These are phyloP conservation scores for Saccostrea echinata DNA, from an alignment of 1,140 invertebrate genomes.

Conservation along the genomic window DNA sequence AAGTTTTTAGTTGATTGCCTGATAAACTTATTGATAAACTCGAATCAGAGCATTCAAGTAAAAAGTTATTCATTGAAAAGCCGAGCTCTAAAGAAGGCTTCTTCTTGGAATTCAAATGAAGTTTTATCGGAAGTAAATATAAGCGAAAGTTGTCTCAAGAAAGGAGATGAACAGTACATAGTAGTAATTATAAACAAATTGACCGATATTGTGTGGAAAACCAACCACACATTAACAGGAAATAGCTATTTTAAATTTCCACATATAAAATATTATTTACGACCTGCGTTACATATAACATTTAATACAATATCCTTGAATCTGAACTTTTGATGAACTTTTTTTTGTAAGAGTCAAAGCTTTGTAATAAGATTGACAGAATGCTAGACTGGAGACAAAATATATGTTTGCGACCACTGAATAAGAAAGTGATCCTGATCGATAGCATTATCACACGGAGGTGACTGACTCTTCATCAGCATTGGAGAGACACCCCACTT, in stretches of 20 bases:
- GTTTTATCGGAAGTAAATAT: not conserved
- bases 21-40: not conserved
- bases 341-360: too few species aligned
- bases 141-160: too few species aligned
- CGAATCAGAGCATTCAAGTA: not conserved
- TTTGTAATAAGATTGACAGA: not conserved
- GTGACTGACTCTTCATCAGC: too few species aligned
- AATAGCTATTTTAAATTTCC: too few species aligned
- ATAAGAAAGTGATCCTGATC: not conserved
- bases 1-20: constrained; percentile 29
- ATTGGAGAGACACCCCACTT: not conserved
- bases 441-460: not conserved
- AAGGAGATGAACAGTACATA: too few species aligned
- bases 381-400: not conserved
- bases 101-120: constrained; percentile 6
- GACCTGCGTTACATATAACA: too few species aligned
- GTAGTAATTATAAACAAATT: too few species aligned
- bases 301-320: not conserved
- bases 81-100: not conserved
- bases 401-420: not conserved
- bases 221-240: not conserved
- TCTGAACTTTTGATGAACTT: not conserved
- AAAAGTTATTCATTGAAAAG: constrained; percentile 18
- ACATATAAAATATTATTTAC: too few species aligned
- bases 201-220: not conserved